Evolutionary conservation across 2,113 vertebrate species (phyloP).

Genomic region (Channa argus): DNA sequence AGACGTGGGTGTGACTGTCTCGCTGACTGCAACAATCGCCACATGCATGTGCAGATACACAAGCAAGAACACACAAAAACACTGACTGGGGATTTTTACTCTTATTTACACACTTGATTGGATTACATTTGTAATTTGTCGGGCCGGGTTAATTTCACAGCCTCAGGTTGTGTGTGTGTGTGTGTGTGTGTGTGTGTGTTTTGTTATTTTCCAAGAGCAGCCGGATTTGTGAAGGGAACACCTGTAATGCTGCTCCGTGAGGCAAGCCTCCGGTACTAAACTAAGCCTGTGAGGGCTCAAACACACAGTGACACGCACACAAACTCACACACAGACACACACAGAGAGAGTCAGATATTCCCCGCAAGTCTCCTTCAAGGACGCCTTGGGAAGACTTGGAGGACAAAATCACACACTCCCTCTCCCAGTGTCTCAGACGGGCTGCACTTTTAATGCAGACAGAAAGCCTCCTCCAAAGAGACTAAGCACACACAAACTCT

Average conservation of each 20-base stretch:
- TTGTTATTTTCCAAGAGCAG: slow-evolving; percentile 47
- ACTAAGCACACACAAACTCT: slow-evolving; percentile 54
- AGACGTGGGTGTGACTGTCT: slow-evolving; percentile 73
- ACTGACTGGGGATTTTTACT: slow-evolving; percentile 42
- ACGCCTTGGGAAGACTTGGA: slow-evolving; percentile 79
- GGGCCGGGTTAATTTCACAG: slow-evolving; percentile 39
- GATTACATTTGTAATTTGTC: slow-evolving; percentile 60
- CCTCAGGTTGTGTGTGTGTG: slow-evolving; percentile 29
- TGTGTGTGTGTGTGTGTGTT: slow-evolving; percentile 25
- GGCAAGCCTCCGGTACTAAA: slow-evolving; percentile 69
- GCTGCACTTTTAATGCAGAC: slow-evolving; percentile 75
- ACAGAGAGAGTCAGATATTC: slow-evolving; percentile 65
- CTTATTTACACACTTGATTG: slow-evolving; percentile 45
- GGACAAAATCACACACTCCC: slow-evolving; percentile 80
- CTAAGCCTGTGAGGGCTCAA: slow-evolving; percentile 57
- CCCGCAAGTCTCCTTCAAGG: slow-evolving; percentile 80
- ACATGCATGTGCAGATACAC: slow-evolving; percentile 34
- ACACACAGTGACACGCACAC: slow-evolving; percentile 39
- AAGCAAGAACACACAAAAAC: slow-evolving; percentile 21
- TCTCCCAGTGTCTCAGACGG: slow-evolving; percentile 73
- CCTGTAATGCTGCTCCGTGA: slow-evolving; percentile 67
- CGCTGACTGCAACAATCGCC: slow-evolving; percentile 45
- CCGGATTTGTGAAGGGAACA: slow-evolving; percentile 65
- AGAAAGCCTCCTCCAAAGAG: slow-evolving; percentile 73
- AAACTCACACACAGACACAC: slow-evolving; percentile 37